Base-by-base conservation (phyloP, 2,113 vertebrate genomes). In the Siniperca knerii region DNA sequence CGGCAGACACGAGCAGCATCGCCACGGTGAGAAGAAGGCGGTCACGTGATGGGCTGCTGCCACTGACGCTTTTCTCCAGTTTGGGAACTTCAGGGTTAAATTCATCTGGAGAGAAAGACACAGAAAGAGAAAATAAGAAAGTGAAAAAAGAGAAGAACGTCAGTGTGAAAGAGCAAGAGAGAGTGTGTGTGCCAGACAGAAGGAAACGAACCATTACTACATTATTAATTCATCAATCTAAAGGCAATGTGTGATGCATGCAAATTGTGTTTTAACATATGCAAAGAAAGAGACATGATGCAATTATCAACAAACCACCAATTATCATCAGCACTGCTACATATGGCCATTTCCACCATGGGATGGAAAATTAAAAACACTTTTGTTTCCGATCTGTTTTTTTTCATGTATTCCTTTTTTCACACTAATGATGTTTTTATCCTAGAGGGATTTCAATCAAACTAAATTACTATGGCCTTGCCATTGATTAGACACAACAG, bases 51-150 rank as follows among this genome's bases (percentile, higher is more conserved):
- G 97, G 98, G 89, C 97, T 98, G 93, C 97, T 99, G 82, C 98
- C 98, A 0, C 98, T 99, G 90, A 99, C 97, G 64, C 98, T 99
- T 92, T 99, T 98, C 96, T 99, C 98, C 94, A 99, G 95, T 80
- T 99, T 99, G 86, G 98, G 98, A 90, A 98, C 96, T 95, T 97
- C 97, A 0, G 97, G 97, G 92, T 97, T 97, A 92, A 97, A 98
- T 90, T 98, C 96, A 80, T 98, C 98, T 99, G 92, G 0, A 85
- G 35, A 87, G 21, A 64, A 87, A 84, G 87, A 13, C 78, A 50
- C 1, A 58, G 40, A 35, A 4, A 78, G 42, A 77, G 25, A 60
- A n/a, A 81, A 60, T 25, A 48, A 54, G 57, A 66, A 69, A 86
- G 44, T 79, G 52, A 83, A 73, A 73, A 74, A 85, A 61, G 10